Base-by-base conservation (phyloP, 2,797 vertebrate species). In the Kryptopterus vitreolus region DNA sequence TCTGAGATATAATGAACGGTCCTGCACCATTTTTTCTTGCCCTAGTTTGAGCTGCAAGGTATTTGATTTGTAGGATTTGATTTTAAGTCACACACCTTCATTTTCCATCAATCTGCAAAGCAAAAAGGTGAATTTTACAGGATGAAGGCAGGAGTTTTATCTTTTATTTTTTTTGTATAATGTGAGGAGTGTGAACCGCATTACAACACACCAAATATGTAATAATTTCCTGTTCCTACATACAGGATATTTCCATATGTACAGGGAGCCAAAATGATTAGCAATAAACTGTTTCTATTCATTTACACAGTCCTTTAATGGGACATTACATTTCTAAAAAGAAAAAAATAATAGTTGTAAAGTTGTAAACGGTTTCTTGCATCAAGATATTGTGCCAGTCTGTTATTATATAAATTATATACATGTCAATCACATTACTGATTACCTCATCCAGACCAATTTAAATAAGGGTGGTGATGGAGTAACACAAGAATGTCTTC, bases 401-500 rank as follows among this genome's bases (percentile, higher is more conserved):
- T 29, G 31, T 29, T 2, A 48, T 79, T 24, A 7, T 59, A n/a
- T 65, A 65, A 76, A 84, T 78, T 22, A 63, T 26, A 24, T 6
- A 13, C 20, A 12, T 8, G 31, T 77, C 50, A 7, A 2, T 38
- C 1, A 8, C 48, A 4, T 26, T 68, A 78, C 33, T 69, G 66
- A 84, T 85, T 81, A 79, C 68, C 73, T 61, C 53, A 18, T 33
- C 65, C 35, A 3, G 66, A 72, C 76, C 55, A 52, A 71, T 82
- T 70, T 79, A 20, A 62, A 22, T 76, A 73, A 15, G n/a, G 20
- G 71, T 52, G 29, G 52, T 82, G 86, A 85, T 52, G 24, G 65
- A 79, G 24, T 33, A 38, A 66, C 20, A 68, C 50, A 55, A 76
- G 82, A 84, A 84, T 83, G 83, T 80, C 77, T 81, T 82, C 82